These are phyloP conservation scores for Mandrillus leucophaeus DNA, from an alignment of 2,113 vertebrate genomes.

Conservation along the genomic window DNA sequence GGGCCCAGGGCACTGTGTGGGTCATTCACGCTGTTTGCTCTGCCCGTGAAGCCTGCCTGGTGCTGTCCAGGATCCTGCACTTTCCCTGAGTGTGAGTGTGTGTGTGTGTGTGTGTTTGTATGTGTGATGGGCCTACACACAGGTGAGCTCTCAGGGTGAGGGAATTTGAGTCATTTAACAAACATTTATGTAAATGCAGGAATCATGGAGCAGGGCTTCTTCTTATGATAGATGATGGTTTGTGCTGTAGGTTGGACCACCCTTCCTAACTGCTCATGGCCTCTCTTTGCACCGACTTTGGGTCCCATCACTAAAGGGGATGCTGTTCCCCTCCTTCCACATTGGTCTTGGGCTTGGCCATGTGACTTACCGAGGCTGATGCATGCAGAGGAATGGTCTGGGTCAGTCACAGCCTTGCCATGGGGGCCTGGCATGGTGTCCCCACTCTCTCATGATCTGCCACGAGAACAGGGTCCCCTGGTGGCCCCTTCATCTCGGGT, in stretches of 20 bases:
- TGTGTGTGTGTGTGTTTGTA: neutral
- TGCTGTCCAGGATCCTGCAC: neutral
- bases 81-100: neutral
- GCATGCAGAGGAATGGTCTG: neutral
- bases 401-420: too few species aligned
- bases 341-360: neutral
- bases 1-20: neutral
- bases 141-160: neutral
- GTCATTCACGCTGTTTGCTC: neutral
- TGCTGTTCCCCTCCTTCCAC: neutral
- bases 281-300: neutral
- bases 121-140: neutral
- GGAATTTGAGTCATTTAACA: neutral
- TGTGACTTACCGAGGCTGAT: neutral
- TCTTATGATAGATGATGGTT: neutral
- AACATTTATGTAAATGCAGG: neutral
- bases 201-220: neutral
- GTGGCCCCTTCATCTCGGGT: neutral
- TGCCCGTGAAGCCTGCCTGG: neutral
- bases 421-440: neutral
- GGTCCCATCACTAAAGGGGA: neutral
- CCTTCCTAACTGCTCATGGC: neutral
- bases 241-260: neutral
- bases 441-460: neutral
- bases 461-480: neutral